Conservation (phyloP, 1,140 invertebrate genomes). For the Eueides isabella region DNA sequence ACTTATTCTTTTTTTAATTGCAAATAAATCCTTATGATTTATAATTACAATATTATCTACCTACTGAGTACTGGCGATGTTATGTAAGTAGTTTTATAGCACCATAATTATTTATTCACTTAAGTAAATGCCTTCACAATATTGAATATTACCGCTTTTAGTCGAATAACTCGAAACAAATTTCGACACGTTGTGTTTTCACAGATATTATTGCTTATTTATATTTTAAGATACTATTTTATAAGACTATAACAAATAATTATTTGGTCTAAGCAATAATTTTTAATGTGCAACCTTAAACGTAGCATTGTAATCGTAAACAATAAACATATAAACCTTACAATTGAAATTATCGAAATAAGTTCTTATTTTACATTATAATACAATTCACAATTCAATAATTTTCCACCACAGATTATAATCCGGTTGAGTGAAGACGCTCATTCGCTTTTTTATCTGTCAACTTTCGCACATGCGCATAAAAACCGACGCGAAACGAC, state of each 20-base stretch:
- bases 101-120: background rate
- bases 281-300: background rate
- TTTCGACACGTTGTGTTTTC: too few species aligned
- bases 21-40: background rate
- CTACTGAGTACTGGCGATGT: background rate
- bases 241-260: background rate
- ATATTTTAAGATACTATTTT: background rate
- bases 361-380: background rate
- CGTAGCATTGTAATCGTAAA: background rate
- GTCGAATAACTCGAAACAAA: too few species aligned
- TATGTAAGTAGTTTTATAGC: background rate
- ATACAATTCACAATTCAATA: background rate
- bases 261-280: background rate
- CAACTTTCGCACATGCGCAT: conserved; percentile 31
- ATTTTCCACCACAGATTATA: background rate
- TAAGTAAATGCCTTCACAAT: background rate
- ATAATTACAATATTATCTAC: background rate
- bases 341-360: background rate
- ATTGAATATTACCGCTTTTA: too few species aligned
- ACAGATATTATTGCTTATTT: too few species aligned
- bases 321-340: background rate
- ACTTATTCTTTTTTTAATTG: too few species aligned
- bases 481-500: conserved; percentile 6
- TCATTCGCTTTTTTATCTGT: conserved; percentile 3
- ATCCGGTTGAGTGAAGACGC: background rate